Percentiles rank a stretch among this genome's conserved stretches.
phyloP scores from a whole-genome alignment of 2,797 vertebrate genomes.

The Mus minutoides region DNA sequence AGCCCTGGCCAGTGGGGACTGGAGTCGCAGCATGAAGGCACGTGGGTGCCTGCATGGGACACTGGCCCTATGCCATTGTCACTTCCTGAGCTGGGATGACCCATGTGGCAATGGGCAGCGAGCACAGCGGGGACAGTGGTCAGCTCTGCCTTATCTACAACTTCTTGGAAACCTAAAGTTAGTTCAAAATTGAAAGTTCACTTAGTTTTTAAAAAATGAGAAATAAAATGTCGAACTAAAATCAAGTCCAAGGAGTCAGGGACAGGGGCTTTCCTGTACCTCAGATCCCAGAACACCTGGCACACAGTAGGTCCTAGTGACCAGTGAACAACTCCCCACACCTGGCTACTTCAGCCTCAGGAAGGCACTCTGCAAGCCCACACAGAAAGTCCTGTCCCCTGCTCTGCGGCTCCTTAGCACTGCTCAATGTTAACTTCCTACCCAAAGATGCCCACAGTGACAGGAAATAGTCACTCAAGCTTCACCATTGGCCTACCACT shows the following conservation, averaged over 20 bases:
- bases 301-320: neutral
- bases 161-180: neutral
- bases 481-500: neutral
- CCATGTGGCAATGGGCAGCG: neutral
- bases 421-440: neutral
- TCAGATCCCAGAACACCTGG: neutral
- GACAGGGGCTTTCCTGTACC: accelerated
- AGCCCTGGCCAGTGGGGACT: no score
- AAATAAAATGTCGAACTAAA: neutral
- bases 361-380: neutral
- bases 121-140: accelerated
- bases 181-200: neutral
- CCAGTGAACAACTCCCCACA: neutral
- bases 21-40: neutral
- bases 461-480: neutral
- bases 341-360: neutral
- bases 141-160: no score
- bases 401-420: neutral
- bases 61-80: no score
- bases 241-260: neutral
- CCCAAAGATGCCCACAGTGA: neutral
- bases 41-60: accelerated
- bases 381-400: neutral
- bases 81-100: neutral
- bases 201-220: neutral